phyloP scores from a whole-genome alignment of 2,797 vertebrate genomes.

The Melanotaenia nigrans region DNA sequence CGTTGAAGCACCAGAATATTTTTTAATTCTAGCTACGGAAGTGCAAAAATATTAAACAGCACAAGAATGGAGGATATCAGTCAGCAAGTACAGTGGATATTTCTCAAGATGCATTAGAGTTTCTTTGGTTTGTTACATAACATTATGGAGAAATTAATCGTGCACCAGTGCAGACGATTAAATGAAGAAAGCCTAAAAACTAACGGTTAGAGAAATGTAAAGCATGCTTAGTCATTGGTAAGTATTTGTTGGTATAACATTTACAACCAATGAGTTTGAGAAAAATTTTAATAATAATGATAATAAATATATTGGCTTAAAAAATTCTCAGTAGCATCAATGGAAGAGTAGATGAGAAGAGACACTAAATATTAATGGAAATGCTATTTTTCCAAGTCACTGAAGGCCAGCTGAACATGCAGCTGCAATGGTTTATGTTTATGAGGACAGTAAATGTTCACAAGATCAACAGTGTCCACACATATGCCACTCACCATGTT shows the following conservation, averaged over 20 bases:
- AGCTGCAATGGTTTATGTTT: slow-evolving; percentile 11
- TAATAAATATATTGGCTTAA: neutral
- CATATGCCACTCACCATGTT: too few species aligned
- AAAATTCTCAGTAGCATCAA: neutral
- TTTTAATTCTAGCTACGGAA: slow-evolving; percentile 9
- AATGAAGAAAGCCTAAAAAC: slow-evolving; percentile 1
- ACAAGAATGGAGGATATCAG: slow-evolving; percentile 15
- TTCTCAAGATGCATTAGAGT: neutral
- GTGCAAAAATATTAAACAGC: slow-evolving; percentile 10
- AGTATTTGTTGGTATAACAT: neutral
- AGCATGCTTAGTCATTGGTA: neutral
- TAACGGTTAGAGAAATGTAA: neutral
- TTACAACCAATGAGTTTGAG: neutral
- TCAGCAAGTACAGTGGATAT: slow-evolving; percentile 16
- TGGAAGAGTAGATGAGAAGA: slow-evolving; percentile 5
- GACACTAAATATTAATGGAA: slow-evolving; percentile 15
- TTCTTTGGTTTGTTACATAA: slow-evolving; percentile 4
- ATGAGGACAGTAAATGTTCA: slow-evolving; percentile 7
- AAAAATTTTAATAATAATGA: slow-evolving; percentile 7
- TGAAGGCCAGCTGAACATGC: neutral
- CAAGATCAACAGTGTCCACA: slow-evolving; percentile 7
- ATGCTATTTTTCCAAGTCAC: neutral
- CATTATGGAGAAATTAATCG: neutral
- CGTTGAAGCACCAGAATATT: slow-evolving; percentile 25
- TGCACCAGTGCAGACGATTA: slow-evolving; percentile 1